Percentiles rank a stretch among this genome's conserved stretches.
phyloP scores from a whole-genome alignment of 2,797 vertebrate species.

The Enteromius radiatus region DNA sequence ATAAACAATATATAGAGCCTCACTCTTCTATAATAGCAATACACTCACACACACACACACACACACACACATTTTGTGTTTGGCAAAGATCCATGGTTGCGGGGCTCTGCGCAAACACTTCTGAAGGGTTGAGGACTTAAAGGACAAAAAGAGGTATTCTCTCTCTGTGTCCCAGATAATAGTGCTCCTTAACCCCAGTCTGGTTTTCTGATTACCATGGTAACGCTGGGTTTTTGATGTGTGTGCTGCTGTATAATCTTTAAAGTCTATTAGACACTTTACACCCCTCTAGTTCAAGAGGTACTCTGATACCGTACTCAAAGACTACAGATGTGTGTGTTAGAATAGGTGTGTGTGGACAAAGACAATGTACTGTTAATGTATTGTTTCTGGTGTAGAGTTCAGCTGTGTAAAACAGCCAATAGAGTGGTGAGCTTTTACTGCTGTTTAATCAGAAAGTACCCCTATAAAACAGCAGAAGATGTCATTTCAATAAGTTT shows the following conservation, averaged over 20 bases:
- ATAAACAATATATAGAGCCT: background rate
- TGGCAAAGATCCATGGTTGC: constrained; percentile 48
- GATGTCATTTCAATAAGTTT: constrained; percentile 29
- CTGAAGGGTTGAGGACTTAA: constrained; percentile 46
- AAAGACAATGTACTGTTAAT: background rate
- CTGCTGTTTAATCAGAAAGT: constrained; percentile 31
- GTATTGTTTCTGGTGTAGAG: constrained; percentile 1
- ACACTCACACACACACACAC: background rate
- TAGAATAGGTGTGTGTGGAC: background rate
- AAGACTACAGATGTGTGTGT: constrained; percentile 19
- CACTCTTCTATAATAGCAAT: no score
- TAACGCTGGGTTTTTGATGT: constrained; percentile 29
- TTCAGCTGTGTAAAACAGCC: background rate
- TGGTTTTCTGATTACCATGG: constrained; percentile 42
- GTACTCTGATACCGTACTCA: constrained; percentile 27
- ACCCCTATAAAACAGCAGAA: constrained; percentile 19
- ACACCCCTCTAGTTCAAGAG: constrained; percentile 35
- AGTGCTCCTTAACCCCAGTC: constrained; percentile 39
- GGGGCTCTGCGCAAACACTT: constrained; percentile 40
- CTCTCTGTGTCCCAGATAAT: constrained; percentile 39
- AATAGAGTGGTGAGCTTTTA: background rate
- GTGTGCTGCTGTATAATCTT: constrained; percentile 35
- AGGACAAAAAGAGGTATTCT: constrained; percentile 41
- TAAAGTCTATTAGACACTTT: constrained; percentile 50
- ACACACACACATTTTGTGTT: background rate